Evolutionary conservation across 1,140 invertebrate species (phyloP), one percentile per base, ranked within the genome.

Genomic region (Penaeus indicus): DNA sequence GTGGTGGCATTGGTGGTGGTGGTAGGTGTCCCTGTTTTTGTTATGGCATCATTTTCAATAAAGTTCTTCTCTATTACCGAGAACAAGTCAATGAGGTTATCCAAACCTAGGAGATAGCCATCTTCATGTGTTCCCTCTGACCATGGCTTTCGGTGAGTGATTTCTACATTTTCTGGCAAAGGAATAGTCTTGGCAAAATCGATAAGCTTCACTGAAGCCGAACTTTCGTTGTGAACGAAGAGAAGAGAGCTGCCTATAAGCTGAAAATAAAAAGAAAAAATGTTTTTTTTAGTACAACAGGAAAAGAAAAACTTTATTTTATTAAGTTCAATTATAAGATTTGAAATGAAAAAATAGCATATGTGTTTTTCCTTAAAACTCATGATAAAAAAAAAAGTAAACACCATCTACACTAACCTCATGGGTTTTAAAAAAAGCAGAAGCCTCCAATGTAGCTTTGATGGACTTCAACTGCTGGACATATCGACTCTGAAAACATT

Each of bases 71-170:
- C 86, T 42, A 88, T 38, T 27, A 54, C 72, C 75, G 94, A 94
- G 91, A 97, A 97, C 89, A 98, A 96, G 85, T 96, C 95, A 89
- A 99, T 98, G 78, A 99, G 93, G 94, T 99, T 99, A 92, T 98
- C 96, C 19, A 99, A 94, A 64, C 98, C 98, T 90, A 97, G 96
- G 82, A 99, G 94, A 93, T 99, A 99, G 54, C 98, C 98, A 92
- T 99, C 98, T 94, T 99, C 98, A 92, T 99, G 98, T 93, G 99
- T 99, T n/a, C 98, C 98, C 61, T 98, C 97, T 90, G 96, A 95
- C 98, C 98, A 99, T 67, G 95, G 94, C 16, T 95, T 94, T 84
- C 95, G 95, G 92, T 99, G 98, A 88, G 95, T 95, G 85, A 99
- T 96, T 4, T 90, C 92, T 75, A 96, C 92, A 84, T 95, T 94